Conservation (phyloP, 2,888 invertebrate genomes). For the Xestia rhomboidea region DNA sequence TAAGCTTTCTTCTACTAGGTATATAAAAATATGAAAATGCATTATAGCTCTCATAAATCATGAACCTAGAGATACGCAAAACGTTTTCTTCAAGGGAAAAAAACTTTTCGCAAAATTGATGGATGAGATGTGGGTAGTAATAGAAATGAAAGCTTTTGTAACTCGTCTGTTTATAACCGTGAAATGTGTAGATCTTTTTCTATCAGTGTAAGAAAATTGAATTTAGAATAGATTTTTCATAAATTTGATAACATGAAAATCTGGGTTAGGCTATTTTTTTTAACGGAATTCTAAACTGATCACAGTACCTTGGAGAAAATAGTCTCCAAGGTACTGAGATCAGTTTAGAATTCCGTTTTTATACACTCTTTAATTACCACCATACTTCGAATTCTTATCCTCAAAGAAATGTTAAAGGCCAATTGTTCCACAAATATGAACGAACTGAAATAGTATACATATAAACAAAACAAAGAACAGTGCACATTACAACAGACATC, state of each 20-base stretch:
- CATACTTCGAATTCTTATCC: background rate
- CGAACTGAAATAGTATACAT: background rate
- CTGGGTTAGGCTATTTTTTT: background rate
- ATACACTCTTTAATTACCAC: background rate
- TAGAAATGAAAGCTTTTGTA: slow-evolving; percentile 19
- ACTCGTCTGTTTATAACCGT: slow-evolving; percentile 15
- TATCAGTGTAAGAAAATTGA: background rate
- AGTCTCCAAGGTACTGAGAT: too few species aligned
- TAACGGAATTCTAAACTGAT: background rate
- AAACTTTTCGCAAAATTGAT: slow-evolving; percentile 52
- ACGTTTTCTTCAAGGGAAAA: slow-evolving; percentile 24
- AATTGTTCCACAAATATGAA: slow-evolving; percentile 1
- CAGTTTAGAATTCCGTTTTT: too few species aligned
- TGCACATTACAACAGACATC: slow-evolving; percentile 29
- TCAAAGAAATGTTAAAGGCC: background rate
- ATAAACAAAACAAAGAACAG: slow-evolving; percentile 23
- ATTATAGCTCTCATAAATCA: slow-evolving; percentile 55
- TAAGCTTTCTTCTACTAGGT: slow-evolving; percentile 39
- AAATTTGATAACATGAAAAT: background rate
- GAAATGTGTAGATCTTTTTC: background rate
- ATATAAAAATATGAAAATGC: slow-evolving; percentile 43
- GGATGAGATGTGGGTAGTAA: slow-evolving; percentile 28
- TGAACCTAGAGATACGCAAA: slow-evolving; percentile 13
- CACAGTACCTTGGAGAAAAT: background rate
- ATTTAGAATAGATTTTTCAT: background rate